Percentiles rank a stretch among this genome's conserved stretches.
These are phyloP conservation scores for Macaca fascicularis DNA, from an alignment of 2,113 vertebrate genomes.

Conservation along the genomic window T2T-MFA8v1.1 NC_088385.1:132402501-132403000, in stretches of 20 bases:
- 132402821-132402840: too few species aligned
- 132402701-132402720: not conserved
- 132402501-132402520: not conserved
- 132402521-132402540: not conserved
- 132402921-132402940: not conserved
- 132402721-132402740: not conserved
- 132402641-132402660: not conserved
- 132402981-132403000: not conserved
- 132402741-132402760: not conserved
- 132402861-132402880: not conserved
- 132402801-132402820: rapidly evolving
- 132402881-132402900: not conserved
- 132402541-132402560: not conserved
- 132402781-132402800: not conserved
- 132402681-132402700: not conserved
- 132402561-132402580: not conserved
- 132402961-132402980: not conserved
- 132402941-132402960: not conserved
- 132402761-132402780: not conserved
- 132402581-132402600: not conserved
- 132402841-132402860: not conserved
- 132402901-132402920: not conserved
- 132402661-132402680: not conserved
- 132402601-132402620: not conserved
- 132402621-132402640: not conserved